Percentiles rank a stretch among this genome's conserved stretches.
Conservation (phyloP, 1,140 invertebrate genomes). For the Diploscapter pachys region DNA sequence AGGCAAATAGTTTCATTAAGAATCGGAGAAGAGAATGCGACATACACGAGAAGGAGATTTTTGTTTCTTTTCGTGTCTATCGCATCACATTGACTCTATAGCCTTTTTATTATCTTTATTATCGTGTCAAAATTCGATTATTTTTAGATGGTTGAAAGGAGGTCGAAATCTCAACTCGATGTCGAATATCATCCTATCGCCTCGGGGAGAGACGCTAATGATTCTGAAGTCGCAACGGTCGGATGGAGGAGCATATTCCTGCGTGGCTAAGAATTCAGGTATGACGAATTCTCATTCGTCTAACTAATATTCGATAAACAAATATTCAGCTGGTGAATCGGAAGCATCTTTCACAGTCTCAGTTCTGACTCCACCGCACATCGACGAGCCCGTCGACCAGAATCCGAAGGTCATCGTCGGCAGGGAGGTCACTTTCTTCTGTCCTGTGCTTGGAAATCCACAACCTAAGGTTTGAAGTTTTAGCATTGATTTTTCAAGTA, state of each 20-base stretch:
- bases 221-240: slow-evolving; percentile 60
- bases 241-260: slow-evolving; percentile 63
- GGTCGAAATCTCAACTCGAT: slow-evolving; percentile 46
- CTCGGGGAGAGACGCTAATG: slow-evolving; percentile 59
- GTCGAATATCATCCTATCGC: slow-evolving; percentile 55
- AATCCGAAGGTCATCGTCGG: slow-evolving; percentile 53
- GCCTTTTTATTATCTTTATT: too few species aligned
- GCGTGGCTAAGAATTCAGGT: slow-evolving; percentile 61
- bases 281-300: too few species aligned
- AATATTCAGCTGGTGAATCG: too few species aligned
- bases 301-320: too few species aligned
- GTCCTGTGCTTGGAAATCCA: slow-evolving; percentile 62
- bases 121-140: too few species aligned
- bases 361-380: slow-evolving; percentile 48
- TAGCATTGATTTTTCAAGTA: too few species aligned
- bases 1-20: too few species aligned
- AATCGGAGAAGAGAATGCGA: too few species aligned
- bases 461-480: slow-evolving; percentile 60
- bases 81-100: too few species aligned
- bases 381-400: slow-evolving; percentile 53
- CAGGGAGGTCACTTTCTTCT: slow-evolving; percentile 59
- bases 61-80: too few species aligned
- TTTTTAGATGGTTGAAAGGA: slow-evolving; percentile 42
- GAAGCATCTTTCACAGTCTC: slow-evolving; percentile 37
- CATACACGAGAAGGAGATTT: too few species aligned